These are phyloP conservation scores for Aspidiotus rigidus DNA, from an alignment of 2,888 invertebrate species.

Conservation along the genomic window DNA sequence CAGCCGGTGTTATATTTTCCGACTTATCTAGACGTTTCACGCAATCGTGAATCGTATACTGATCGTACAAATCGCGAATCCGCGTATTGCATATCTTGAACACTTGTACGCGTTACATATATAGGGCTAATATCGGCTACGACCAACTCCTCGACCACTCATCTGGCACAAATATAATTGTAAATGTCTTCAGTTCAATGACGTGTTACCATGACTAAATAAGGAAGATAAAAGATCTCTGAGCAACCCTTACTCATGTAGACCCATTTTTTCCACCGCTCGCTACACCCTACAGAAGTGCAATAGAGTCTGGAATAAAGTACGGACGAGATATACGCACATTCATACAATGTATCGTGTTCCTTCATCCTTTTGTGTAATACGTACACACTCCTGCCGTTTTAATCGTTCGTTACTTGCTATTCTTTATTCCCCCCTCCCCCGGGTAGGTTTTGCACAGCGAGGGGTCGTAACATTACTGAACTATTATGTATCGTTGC, in stretches of 20 bases:
- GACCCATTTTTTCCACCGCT: not conserved
- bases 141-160: conserved; percentile 15
- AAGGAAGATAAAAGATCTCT: conserved; percentile 28
- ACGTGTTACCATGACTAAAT: conserved; percentile 33
- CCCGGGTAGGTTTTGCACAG: not conserved
- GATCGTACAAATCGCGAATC: not conserved
- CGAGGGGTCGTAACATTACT: not conserved
- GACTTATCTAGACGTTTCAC: conserved; percentile 13
- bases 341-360: too few relatives aligned
- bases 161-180: conserved; percentile 30
- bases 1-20: not conserved
- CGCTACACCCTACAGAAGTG: not conserved
- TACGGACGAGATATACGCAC: too few relatives aligned
- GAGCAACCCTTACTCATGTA: not conserved
- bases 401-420: not conserved
- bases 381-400: not conserved
- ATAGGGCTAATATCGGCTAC: conserved; percentile 16
- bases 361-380: too few relatives aligned
- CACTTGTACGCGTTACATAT: conserved; percentile 14
- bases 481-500: not conserved
- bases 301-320: too few relatives aligned
- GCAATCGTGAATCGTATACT: conserved; percentile 6
- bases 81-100: not conserved
- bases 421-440: not conserved
- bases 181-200: conserved; percentile 32